A percentile compares a stretch with the other conserved stretches of the same genome.
Evolutionary conservation across 2,797 vertebrate genomes (phyloP).

Genomic region (Gorsachius magnificus): DNA sequence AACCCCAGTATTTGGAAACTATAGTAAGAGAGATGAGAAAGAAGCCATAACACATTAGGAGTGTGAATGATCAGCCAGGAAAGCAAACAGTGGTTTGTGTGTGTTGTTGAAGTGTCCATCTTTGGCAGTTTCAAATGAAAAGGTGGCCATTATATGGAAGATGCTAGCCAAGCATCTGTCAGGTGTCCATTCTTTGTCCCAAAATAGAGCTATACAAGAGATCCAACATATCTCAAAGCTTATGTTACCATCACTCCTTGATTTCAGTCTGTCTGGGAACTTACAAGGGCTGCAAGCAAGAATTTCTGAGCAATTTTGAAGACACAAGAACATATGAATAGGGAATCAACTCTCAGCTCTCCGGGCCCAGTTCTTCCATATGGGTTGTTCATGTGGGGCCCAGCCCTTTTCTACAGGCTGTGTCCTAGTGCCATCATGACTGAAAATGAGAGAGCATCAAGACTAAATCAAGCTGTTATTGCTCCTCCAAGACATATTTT

Average conservation of each 20-base stretch:
- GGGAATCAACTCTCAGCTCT: background rate
- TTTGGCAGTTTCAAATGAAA: background rate
- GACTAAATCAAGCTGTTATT: background rate
- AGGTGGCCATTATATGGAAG: background rate
- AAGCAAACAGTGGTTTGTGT: background rate
- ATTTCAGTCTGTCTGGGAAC: background rate
- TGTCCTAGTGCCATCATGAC: background rate
- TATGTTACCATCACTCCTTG: background rate
- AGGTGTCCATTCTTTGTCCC: background rate
- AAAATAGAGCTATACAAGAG: background rate
- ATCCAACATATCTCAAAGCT: background rate
- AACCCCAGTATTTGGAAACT: background rate
- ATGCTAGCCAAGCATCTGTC: background rate
- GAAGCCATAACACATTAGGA: background rate
- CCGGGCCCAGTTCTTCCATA: background rate
- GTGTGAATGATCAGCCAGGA: background rate
- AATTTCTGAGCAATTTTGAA: background rate
- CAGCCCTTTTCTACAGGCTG: background rate
- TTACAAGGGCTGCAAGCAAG: background rate
- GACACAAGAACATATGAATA: background rate
- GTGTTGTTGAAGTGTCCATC: background rate
- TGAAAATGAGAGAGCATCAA: background rate
- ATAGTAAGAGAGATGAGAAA: background rate
- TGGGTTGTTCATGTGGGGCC: background rate
- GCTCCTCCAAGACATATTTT: background rate